Base-by-base conservation (phyloP, 2,888 invertebrate species). In the Cantharis rufa region DNA sequence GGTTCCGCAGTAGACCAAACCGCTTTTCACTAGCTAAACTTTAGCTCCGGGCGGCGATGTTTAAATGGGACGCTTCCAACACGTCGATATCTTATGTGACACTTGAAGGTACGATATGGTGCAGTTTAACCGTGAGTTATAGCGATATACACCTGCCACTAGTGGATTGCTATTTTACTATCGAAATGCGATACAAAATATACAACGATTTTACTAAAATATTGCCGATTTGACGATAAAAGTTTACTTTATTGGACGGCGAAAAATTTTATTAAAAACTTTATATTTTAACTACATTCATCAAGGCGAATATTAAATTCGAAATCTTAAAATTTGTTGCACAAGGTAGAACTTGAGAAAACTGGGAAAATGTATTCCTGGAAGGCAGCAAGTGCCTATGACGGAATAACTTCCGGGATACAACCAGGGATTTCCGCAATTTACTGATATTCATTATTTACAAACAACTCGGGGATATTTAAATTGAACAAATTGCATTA, bases 361-460 rank as follows among this genome's bases (percentile, higher is more conserved):
- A n/a, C 32, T 32, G n/a, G 76, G 66, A 75, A 71, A 70, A 28
- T 70, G 72, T 62, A 74, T 75, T 70, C 72, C 69, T 72, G 76
- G 18, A 78, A 69, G 66, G 69, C 73, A 69, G 79, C 84, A 83
- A 85, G 84, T 85, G 87, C 82, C 80, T 84, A 84, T 85, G 86
- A 86, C 85, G 85, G 84, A 84, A 83, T 82, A 83, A 84, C 86
- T 84, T 86, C 86, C 87, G 85, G 85, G 64, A 48, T 85, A 84
- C 85, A 84, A 84, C 81, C 79, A 81, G 84, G 84, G 84, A 86
- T 86, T 86, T 86, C 86, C 86, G 86, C 86, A 85, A 86, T 86
- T 85, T 84, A 83, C 84, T 82, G 85, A 85, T 86, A 86, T 86
- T 86, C 86, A 86, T 86, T 87, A 86, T 85, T 85, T 85, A 85